Evolutionary conservation across 2,113 vertebrate genomes (phyloP).

Genomic region (Chloroceryle aenea): DNA sequence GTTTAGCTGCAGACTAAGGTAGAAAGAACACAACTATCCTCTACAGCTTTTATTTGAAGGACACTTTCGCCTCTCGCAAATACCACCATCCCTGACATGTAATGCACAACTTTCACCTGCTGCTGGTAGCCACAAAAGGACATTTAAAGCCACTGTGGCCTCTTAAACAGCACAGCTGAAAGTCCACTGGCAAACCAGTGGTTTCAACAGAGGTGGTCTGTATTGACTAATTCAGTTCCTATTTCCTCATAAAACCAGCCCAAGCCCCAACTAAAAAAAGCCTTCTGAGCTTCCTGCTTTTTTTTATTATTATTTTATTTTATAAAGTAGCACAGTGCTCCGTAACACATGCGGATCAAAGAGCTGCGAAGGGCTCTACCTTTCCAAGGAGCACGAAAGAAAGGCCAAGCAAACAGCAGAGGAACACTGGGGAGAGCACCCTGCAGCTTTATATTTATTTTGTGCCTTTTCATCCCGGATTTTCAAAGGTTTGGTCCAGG

Average conservation of each 20-base stretch:
- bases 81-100: neutral
- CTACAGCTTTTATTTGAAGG: neutral
- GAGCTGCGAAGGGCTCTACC: conserved; percentile 61
- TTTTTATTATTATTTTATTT: neutral
- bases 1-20: neutral
- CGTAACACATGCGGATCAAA: conserved; percentile 77
- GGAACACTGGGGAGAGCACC: conserved; percentile 67
- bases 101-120: conserved; percentile 5
- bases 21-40: neutral
- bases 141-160: neutral
- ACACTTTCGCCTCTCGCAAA: neutral
- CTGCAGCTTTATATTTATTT: conserved; percentile 83
- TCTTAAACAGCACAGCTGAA: conserved; percentile 8
- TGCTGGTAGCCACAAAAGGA: neutral
- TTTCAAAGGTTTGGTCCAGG: conserved; percentile 82
- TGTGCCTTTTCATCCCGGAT: conserved; percentile 82
- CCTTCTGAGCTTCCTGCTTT: conserved; percentile 44
- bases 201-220: conserved; percentile 10
- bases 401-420: conserved; percentile 58
- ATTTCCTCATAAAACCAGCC: conserved; percentile 41
- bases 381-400: conserved; percentile 76
- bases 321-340: conserved; percentile 8
- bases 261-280: conserved; percentile 25
- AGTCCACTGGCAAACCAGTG: neutral
- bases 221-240: conserved; percentile 21